Conservation (phyloP, 2,113 vertebrate genomes). For the cat (Felis catus) region F.catus_Fca126_mat1.0 CM031413.1:110863001-110863500, state of each 20-base stretch:
- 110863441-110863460: conserved; percentile 23
- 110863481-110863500: not conserved
- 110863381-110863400: not conserved
- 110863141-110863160: rapidly evolving
- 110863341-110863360: not conserved
- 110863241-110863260: not conserved
- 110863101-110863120: not conserved
- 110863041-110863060: not conserved
- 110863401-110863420: not conserved
- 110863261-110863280: not conserved
- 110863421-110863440: not conserved
- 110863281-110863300: not conserved
- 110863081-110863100: not conserved
- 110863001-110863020: not conserved
- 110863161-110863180: not conserved
- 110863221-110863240: not conserved
- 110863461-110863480: not conserved
- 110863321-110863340: not conserved
- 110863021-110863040: not conserved
- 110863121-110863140: not conserved
- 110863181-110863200: not conserved
- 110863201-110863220: not conserved
- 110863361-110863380: not conserved
- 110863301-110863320: conserved; percentile 3
- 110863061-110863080: not conserved